These are phyloP conservation scores for Magallana ariakensis DNA, from an alignment of 1,140 invertebrate species.

Conservation along the genomic window DNA sequence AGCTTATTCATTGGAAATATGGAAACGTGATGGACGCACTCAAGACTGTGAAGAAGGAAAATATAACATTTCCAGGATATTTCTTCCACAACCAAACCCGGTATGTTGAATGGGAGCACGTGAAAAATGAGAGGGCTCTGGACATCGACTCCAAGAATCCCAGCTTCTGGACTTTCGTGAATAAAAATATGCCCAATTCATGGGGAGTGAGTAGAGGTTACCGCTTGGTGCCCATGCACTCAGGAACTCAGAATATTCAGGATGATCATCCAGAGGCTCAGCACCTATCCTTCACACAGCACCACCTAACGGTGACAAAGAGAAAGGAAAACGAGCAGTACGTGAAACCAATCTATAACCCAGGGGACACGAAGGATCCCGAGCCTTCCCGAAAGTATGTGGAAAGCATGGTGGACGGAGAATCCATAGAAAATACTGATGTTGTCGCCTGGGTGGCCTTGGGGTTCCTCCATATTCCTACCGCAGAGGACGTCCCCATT, in stretches of 20 bases:
- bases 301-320: constrained; percentile 58
- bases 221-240: constrained; percentile 55
- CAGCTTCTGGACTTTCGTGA: constrained; percentile 57
- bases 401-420: constrained; percentile 55
- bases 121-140: constrained; percentile 51
- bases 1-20: constrained; percentile 60
- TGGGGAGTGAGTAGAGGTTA: constrained; percentile 55
- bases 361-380: constrained; percentile 15
- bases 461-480: constrained; percentile 60
- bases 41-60: background rate
- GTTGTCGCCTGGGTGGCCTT: constrained; percentile 58
- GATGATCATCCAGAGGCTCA: constrained; percentile 46
- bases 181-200: constrained; percentile 52
- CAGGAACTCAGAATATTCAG: constrained; percentile 51
- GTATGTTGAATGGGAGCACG: constrained; percentile 57
- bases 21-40: constrained; percentile 49
- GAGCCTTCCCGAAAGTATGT: constrained; percentile 45
- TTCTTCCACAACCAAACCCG: constrained; percentile 58
- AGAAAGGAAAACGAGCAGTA: constrained; percentile 56
- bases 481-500: constrained; percentile 61
- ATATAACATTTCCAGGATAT: constrained; percentile 40
- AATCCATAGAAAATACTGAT: constrained; percentile 56
- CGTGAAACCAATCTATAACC: constrained; percentile 51
- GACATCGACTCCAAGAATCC: constrained; percentile 54
- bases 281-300: constrained; percentile 55